Evolutionary conservation across 92 coral and sea anemone species (phyloP).

Genomic region (Porites evermanni): DNA sequence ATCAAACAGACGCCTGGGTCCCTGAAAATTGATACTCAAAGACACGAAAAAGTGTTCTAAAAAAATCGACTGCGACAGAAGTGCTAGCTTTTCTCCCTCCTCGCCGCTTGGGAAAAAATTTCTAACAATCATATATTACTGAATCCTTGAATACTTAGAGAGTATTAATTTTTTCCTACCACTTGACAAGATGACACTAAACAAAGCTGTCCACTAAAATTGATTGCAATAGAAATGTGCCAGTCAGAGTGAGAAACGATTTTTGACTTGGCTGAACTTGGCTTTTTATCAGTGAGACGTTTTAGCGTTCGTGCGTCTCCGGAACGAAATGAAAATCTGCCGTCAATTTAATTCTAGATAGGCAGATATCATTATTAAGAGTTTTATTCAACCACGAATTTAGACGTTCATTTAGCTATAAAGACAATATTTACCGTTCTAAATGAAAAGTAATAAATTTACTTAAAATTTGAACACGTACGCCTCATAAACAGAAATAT

Average conservation of each 20-base stretch:
- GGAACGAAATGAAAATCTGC: not conserved
- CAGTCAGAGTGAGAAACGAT: not conserved
- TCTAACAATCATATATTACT: too few relatives aligned
- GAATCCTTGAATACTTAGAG: too few relatives aligned
- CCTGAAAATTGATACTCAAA: too few relatives aligned
- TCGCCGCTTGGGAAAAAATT: too few relatives aligned
- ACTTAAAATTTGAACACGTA: slow-evolving; percentile 17
- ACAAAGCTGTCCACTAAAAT: too few relatives aligned
- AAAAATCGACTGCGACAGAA: too few relatives aligned
- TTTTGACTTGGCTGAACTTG: not conserved
- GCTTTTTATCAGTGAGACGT: not conserved
- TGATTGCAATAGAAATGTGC: too few relatives aligned
- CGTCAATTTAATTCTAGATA: not conserved
- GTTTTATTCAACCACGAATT: slow-evolving; percentile 1
- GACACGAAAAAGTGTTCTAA: too few relatives aligned
- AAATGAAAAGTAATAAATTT: slow-evolving; percentile 26
- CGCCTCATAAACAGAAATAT: not conserved
- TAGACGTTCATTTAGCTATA: slow-evolving; percentile 19
- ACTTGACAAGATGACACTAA: too few relatives aligned
- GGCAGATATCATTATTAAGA: slow-evolving; percentile 22
- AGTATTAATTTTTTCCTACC: too few relatives aligned
- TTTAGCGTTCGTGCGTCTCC: not conserved
- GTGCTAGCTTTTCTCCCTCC: too few relatives aligned
- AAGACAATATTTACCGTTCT: slow-evolving; percentile 21
- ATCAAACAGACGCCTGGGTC: too few relatives aligned